Conservation (phyloP, 2,888 invertebrate genomes). For the Agrotis puta region DNA sequence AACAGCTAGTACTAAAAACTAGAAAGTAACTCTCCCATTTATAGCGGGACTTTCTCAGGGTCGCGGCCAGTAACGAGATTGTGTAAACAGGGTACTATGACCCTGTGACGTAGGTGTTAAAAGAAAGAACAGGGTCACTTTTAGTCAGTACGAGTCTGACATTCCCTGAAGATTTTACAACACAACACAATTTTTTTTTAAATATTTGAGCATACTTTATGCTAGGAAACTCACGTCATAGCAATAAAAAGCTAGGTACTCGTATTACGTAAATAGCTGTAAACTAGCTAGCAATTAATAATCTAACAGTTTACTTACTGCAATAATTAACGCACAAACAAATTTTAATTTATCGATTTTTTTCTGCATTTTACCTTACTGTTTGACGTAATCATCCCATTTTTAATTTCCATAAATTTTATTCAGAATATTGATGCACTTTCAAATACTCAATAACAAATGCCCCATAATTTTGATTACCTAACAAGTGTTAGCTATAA, state of each 20-base stretch:
- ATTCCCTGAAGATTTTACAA: too few relatives aligned
- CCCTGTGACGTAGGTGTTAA: too few relatives aligned
- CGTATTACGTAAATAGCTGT: constrained; percentile 20
- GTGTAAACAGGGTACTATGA: too few relatives aligned
- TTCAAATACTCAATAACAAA: constrained; percentile 50
- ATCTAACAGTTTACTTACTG: constrained; percentile 14
- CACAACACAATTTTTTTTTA: neutral
- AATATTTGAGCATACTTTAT: neutral
- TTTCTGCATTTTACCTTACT: constrained; percentile 19
- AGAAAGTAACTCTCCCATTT: too few relatives aligned
- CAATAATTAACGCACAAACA: constrained; percentile 24
- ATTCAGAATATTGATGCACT: constrained; percentile 38
- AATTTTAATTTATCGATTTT: constrained; percentile 15
- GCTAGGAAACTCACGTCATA: neutral
- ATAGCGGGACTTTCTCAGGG: too few relatives aligned
- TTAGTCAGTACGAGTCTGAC: too few relatives aligned
- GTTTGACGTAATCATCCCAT: constrained; percentile 21
- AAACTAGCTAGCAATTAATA: constrained; percentile 30
- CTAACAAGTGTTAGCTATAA: constrained; percentile 64
- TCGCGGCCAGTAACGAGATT: too few relatives aligned
- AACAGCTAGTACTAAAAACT: too few relatives aligned
- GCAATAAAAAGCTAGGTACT: constrained; percentile 4
- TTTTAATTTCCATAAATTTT: constrained; percentile 37
- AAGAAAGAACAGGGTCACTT: too few relatives aligned
- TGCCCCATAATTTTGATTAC: constrained; percentile 70